These are phyloP conservation scores for Apteryx owenii DNA, from an alignment of 2,113 vertebrate genomes.

Conservation along the genomic window DNA sequence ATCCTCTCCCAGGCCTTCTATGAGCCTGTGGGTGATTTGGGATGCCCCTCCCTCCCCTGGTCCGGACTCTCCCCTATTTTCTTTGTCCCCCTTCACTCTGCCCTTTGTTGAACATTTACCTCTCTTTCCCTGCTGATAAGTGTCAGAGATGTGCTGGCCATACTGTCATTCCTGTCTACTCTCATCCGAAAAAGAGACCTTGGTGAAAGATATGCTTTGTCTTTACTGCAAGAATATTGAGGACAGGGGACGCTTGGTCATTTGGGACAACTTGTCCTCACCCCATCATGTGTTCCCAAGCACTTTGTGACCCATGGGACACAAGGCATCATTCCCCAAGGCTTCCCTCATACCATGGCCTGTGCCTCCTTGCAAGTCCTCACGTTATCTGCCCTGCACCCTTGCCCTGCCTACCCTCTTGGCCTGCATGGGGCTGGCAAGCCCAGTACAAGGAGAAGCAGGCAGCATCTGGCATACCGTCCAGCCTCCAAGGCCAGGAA, in stretches of 20 bases:
- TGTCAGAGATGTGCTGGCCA: neutral
- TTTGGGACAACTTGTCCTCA: neutral
- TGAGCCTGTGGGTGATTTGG: neutral
- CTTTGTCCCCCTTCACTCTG: neutral
- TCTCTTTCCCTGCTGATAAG: neutral
- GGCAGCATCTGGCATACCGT: neutral
- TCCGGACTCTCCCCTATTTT: neutral
- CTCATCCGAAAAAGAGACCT: neutral
- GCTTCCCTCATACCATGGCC: neutral
- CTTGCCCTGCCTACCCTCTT: neutral
- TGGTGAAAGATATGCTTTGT: too few relatives aligned
- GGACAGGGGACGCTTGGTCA: too few relatives aligned
- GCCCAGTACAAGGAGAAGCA: neutral
- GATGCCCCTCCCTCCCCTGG: accelerated
- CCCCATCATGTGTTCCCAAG: neutral
- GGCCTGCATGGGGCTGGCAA: neutral
- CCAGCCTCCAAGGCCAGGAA: neutral
- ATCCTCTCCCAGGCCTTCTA: neutral
- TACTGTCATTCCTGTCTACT: neutral
- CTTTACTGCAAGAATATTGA: too few relatives aligned
- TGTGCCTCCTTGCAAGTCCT: neutral
- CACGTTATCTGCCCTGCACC: neutral
- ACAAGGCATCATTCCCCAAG: neutral
- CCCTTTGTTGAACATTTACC: neutral
- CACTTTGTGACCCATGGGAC: accelerated